Percentiles rank a stretch among this genome's conserved stretches.
Conservation (phyloP, 2,888 invertebrate genomes). For the Acronicta alni region DNA sequence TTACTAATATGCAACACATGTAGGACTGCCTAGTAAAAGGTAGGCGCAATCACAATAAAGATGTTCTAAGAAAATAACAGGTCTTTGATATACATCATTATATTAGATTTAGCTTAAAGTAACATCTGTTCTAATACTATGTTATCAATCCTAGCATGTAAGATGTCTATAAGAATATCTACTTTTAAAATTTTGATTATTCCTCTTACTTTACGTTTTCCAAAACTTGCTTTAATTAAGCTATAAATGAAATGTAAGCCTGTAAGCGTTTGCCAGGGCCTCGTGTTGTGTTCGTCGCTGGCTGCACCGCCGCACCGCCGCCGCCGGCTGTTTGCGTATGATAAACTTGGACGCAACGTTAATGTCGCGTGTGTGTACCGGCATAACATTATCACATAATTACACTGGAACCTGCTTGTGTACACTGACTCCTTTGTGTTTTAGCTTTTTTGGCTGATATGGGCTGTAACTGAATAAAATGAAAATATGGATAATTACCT, state of each 20-base stretch:
- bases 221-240: constrained; percentile 27
- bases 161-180: no score
- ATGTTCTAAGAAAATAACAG: no score
- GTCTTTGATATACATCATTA: no score
- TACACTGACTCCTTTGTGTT: constrained; percentile 15
- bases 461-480: no score
- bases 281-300: neutral
- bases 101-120: no score
- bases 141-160: no score
- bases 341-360: constrained; percentile 42
- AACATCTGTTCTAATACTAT: no score
- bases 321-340: constrained; percentile 46
- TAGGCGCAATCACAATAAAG: no score
- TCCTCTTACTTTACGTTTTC: constrained; percentile 1
- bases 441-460: constrained; percentile 2
- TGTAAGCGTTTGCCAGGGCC: neutral
- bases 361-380: constrained; percentile 26
- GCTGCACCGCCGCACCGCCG: neutral
- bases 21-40: no score
- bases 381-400: constrained; percentile 52
- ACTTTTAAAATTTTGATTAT: no score
- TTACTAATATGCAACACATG: no score
- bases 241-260: constrained; percentile 15
- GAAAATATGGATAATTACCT: no score
- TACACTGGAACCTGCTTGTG: constrained; percentile 17